Conservation (phyloP, 2,888 invertebrate species). For the Linyphia triangularis region DNA sequence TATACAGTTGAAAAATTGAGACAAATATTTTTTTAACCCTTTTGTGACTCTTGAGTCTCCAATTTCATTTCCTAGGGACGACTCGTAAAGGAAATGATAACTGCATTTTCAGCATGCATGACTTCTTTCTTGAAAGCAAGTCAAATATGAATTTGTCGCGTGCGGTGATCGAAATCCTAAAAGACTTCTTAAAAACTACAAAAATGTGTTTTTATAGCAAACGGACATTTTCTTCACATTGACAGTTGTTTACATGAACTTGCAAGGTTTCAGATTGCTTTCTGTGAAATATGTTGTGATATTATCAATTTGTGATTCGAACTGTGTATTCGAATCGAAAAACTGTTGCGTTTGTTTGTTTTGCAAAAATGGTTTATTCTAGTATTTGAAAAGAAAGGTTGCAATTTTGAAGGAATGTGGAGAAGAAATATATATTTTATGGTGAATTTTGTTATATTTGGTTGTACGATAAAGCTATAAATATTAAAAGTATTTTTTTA, state of each 20-base stretch:
- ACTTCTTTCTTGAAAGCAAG: background rate
- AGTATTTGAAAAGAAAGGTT: too few relatives aligned
- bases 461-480: too few relatives aligned
- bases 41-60: too few relatives aligned
- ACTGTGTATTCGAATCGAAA: too few relatives aligned
- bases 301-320: background rate
- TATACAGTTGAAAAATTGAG: too few relatives aligned
- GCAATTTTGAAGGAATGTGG: too few relatives aligned
- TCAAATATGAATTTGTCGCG: background rate
- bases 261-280: slow-evolving; percentile 22
- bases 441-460: too few relatives aligned
- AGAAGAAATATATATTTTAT: too few relatives aligned
- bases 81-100: background rate
- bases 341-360: too few relatives aligned
- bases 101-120: background rate
- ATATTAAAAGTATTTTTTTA: too few relatives aligned
- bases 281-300: background rate
- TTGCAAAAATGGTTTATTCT: too few relatives aligned
- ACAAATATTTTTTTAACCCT: too few relatives aligned
- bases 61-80: background rate
- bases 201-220: background rate
- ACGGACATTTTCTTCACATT: background rate
- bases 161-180: background rate
- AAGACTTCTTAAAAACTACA: slow-evolving; percentile 11
- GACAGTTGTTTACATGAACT: slow-evolving; percentile 3